Evolutionary conservation across 2,888 invertebrate genomes (phyloP).

Genomic region (Aleiodes leptofemur): DNA sequence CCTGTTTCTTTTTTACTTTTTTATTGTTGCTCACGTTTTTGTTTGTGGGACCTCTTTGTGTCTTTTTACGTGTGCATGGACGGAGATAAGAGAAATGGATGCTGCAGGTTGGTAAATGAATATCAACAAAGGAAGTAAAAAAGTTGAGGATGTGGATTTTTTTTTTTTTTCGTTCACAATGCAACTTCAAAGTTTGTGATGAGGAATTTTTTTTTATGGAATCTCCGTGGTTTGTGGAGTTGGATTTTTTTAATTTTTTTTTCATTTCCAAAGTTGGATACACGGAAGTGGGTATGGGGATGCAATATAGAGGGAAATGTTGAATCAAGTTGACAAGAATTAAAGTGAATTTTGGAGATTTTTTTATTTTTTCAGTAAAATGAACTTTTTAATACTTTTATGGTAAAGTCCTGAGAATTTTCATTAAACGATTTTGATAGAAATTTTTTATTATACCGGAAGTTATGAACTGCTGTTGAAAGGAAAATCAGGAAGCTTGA

Average conservation of each 20-base stretch:
- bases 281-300: background rate
- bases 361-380: background rate
- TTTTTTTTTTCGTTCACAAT: background rate
- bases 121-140: background rate
- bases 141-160: background rate
- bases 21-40: background rate
- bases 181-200: conserved; percentile 14
- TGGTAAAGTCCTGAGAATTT: no score
- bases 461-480: no score
- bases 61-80: conserved; percentile 1
- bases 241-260: background rate
- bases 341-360: conserved; percentile 4
- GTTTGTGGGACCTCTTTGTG: background rate
- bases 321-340: background rate
- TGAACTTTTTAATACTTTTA: background rate
- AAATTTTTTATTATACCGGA: no score
- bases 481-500: no score
- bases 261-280: background rate
- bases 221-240: background rate
- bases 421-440: no score
- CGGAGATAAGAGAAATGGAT: background rate
- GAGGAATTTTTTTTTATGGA: conserved; percentile 7
- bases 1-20: no score
- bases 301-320: background rate
- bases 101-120: conserved; percentile 1